These are phyloP conservation scores for Mus caroli DNA, from an alignment of 2,797 vertebrate species.

Conservation along the genomic window DNA sequence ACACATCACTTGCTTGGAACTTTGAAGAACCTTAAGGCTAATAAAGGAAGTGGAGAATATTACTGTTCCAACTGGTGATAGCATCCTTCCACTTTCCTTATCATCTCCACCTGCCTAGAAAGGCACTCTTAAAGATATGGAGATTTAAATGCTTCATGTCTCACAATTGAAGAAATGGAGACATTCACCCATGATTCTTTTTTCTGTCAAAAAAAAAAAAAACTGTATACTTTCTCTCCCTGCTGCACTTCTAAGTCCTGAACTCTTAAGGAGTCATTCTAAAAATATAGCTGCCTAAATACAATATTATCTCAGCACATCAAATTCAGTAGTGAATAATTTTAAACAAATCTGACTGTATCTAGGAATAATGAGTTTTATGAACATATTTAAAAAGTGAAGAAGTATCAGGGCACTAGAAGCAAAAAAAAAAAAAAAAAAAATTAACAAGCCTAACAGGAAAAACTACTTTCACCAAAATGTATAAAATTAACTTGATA, in stretches of 20 bases:
- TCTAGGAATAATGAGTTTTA: not conserved
- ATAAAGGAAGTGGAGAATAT: not conserved
- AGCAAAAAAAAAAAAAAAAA: not conserved
- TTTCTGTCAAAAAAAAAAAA: not conserved
- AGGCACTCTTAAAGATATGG: not conserved
- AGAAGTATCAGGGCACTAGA: slow-evolving; percentile 34
- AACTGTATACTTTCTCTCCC: not conserved
- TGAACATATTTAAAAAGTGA: not conserved
- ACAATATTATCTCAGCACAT: not conserved
- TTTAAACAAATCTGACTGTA: not conserved
- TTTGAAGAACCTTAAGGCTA: not conserved
- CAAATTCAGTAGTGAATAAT: not conserved
- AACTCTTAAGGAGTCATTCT: slow-evolving; percentile 3
- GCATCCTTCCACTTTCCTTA: not conserved
- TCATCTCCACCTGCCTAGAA: not conserved
- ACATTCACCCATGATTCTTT: not conserved
- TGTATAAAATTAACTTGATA: slow-evolving; percentile 16
- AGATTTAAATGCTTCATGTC: not conserved
- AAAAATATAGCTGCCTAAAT: slow-evolving; percentile 6
- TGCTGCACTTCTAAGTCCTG: not conserved
- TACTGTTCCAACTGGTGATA: not conserved
- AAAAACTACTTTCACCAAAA: not conserved
- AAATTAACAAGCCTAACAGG: not conserved
- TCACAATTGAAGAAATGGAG: not conserved
- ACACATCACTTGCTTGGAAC: not conserved